Percentiles rank a stretch among this genome's conserved stretches.
These are phyloP conservation scores for Coecobrya sp. DNA, from an alignment of 2,888 invertebrate genomes.

Conservation along the genomic window DNA sequence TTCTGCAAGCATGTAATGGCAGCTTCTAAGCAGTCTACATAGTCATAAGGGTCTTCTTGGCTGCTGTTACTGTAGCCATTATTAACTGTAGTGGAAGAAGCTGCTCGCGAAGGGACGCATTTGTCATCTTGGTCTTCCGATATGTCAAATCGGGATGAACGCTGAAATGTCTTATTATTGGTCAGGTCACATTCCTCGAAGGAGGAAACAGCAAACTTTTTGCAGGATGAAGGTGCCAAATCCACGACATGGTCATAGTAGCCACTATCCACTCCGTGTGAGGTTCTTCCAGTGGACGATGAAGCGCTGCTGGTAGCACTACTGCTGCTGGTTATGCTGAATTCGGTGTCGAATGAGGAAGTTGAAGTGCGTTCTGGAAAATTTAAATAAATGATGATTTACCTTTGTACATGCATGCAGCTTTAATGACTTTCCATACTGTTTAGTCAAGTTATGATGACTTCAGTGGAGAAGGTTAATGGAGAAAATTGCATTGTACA, in stretches of 20 bases:
- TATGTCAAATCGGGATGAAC: neutral
- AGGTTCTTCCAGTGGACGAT: neutral
- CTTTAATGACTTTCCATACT: too few relatives aligned
- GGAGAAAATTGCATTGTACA: too few relatives aligned
- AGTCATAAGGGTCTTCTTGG: slow-evolving; percentile 19
- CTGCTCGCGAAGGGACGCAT: neutral
- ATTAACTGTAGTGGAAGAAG: slow-evolving; percentile 12
- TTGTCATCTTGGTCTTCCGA: too few relatives aligned
- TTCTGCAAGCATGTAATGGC: slow-evolving; percentile 63
- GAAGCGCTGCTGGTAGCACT: neutral
- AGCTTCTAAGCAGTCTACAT: slow-evolving; percentile 75
- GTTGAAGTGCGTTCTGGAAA: slow-evolving; percentile 4
- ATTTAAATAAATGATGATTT: too few relatives aligned
- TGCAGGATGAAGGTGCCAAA: too few relatives aligned
- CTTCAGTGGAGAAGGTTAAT: too few relatives aligned
- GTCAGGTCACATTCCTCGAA: neutral
- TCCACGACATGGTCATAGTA: too few relatives aligned
- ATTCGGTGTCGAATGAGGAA: slow-evolving; percentile 48
- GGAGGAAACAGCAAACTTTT: neutral
- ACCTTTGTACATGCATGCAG: too few relatives aligned
- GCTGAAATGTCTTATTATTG: neutral
- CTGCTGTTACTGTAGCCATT: neutral
- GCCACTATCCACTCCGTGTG: too few relatives aligned
- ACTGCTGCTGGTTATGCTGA: neutral
- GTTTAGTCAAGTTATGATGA: too few relatives aligned